These are phyloP conservation scores for Ceuthmochares aereus DNA, from an alignment of 2,113 vertebrate species.

Conservation along the genomic window DNA sequence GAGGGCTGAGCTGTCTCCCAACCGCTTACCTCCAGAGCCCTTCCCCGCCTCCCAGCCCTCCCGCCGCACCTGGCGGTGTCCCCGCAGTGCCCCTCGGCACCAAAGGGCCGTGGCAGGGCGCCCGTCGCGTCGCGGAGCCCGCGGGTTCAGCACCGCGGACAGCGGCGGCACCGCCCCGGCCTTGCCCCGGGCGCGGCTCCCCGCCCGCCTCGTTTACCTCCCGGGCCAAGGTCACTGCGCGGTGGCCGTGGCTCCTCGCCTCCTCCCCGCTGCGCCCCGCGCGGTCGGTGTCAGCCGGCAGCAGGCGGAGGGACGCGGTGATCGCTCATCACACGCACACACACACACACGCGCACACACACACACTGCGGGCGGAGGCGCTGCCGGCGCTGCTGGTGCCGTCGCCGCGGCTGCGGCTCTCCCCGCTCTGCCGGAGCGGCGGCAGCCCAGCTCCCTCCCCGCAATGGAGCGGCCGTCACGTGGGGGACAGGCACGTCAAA, in stretches of 20 bases:
- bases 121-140: background rate
- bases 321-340: constrained; percentile 71
- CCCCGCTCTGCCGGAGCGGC: constrained; percentile 49
- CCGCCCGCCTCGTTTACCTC: constrained; percentile 59
- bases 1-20: background rate
- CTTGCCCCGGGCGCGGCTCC: background rate
- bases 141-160: background rate
- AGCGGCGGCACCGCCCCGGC: background rate
- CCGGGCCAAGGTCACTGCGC: constrained; percentile 75
- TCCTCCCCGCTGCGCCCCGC: constrained; percentile 32
- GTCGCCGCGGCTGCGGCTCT: constrained; percentile 50
- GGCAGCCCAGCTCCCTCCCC: constrained; percentile 51
- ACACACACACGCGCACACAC: constrained; percentile 13
- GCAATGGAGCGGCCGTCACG: constrained; percentile 71
- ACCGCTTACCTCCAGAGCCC: background rate
- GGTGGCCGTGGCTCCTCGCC: constrained; percentile 45
- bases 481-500: constrained; percentile 71
- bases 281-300: constrained; percentile 70
- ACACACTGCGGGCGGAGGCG: constrained; percentile 49
- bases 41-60: background rate
- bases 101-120: background rate
- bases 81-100: background rate
- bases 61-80: background rate
- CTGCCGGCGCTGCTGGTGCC: background rate
- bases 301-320: constrained; percentile 63